Evolutionary conservation across 1,140 invertebrate species (phyloP), one percentile per base, ranked within the genome.

Genomic region (Grapholita molesta): DNA sequence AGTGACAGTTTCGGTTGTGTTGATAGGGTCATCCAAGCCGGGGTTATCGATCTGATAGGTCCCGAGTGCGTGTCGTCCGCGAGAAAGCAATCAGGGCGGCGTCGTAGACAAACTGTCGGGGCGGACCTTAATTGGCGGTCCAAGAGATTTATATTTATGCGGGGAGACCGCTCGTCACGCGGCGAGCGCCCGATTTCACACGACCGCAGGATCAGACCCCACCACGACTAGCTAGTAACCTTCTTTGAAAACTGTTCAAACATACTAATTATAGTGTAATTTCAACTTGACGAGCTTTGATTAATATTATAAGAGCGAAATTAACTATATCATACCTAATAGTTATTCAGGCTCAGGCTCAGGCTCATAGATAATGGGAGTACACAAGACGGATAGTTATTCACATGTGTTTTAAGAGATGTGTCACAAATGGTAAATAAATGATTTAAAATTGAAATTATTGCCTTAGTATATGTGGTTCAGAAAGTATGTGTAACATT

Each of bases 71-170:
- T 75, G 75, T 80, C 76, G 74, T 52, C 32, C 48, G 76, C 67
- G 80, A n/a, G 82, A 76, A 82, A 88, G 86, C 86, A 89, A 88
- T 86, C 83, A 84, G 82, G 83, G 80, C 80, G 78, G 75, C 78
- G 79, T 78, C 76, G 85, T 85, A 89, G 85, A 91, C 87, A 89
- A 89, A 91, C 84, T 91, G 86, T 88, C 85, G 88, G 81, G 82
- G 82, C 75, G 81, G 78, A 69, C 81, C 83, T 86, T 91, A 91
- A 91, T 91, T 91, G 88, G 88, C 86, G 89, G 89, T 90, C 85
- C 82, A 78, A 25, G 80, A 91, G 89, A 91, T 91, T 91, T 91
- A 91, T 91, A 91, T 91, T 91, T 91, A 91, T 91, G 86, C 88
- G 84, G 84, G 73, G 79, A 76, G 72, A 77, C 32, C 83, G 80